These are phyloP conservation scores for Ips typographus DNA, from an alignment of 1,140 invertebrate species.

Conservation along the genomic window DNA sequence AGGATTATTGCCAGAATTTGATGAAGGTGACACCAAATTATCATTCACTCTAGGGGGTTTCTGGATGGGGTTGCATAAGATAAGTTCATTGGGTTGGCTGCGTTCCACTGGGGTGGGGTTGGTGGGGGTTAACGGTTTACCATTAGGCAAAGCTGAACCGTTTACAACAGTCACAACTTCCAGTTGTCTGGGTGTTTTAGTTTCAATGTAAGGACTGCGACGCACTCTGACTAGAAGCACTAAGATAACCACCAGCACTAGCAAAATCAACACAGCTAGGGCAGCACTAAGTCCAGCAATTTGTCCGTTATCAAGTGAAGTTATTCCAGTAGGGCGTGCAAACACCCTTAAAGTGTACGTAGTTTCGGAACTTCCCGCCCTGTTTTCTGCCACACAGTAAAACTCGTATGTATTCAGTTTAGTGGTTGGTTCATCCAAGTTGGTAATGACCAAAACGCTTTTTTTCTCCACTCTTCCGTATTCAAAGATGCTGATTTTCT, in stretches of 20 bases:
- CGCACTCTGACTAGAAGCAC: slow-evolving; percentile 71
- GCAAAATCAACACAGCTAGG: slow-evolving; percentile 74
- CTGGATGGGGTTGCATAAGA: slow-evolving; percentile 65
- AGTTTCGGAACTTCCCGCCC: slow-evolving; percentile 86
- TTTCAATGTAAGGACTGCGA: slow-evolving; percentile 68
- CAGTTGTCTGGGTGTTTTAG: slow-evolving; percentile 71
- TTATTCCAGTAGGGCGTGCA: slow-evolving; percentile 73
- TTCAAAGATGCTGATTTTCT: slow-evolving; percentile 78
- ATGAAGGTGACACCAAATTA: slow-evolving; percentile 68
- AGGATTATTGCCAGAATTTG: slow-evolving; percentile 73
- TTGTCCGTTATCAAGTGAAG: slow-evolving; percentile 77
- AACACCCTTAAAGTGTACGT: slow-evolving; percentile 87
- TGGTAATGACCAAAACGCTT: slow-evolving; percentile 79
- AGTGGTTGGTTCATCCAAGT: slow-evolving; percentile 67
- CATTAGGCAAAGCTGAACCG: slow-evolving; percentile 54
- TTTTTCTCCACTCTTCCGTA: slow-evolving; percentile 72
- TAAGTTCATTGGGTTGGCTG: slow-evolving; percentile 53
- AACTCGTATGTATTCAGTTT: slow-evolving; percentile 82
- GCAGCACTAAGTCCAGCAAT: slow-evolving; percentile 84
- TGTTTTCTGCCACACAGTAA: slow-evolving; percentile 88
- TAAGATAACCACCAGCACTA: slow-evolving; percentile 73
- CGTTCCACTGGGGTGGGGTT: slow-evolving; percentile 55
- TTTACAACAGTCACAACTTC: slow-evolving; percentile 68
- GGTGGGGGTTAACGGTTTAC: slow-evolving; percentile 55
- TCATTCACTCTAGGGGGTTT: slow-evolving; percentile 69